phyloP scores from a whole-genome alignment of 2,888 invertebrate species.

The Bibio marci region DNA sequence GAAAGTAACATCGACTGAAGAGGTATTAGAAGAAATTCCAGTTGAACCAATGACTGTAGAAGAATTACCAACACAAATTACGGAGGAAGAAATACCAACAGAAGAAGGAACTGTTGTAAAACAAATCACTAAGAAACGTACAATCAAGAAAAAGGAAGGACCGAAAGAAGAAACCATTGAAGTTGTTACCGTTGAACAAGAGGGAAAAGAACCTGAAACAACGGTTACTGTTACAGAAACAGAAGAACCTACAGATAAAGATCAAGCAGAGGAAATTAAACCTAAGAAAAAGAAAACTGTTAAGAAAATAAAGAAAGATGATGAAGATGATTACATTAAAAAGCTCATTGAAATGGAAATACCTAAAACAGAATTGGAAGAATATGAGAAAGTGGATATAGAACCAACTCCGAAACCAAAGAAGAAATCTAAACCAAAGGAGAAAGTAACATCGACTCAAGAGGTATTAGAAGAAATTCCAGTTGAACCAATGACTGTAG shows the following conservation, averaged over 20 bases:
- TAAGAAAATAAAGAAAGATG: constrained; percentile 14
- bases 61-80: too few relatives aligned
- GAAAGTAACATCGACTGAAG: too few relatives aligned
- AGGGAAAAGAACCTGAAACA: constrained; percentile 19
- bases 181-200: not conserved
- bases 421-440: not conserved
- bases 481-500: too few relatives aligned
- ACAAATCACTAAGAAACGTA: too few relatives aligned
- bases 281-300: constrained; percentile 4
- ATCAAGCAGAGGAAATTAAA: not conserved
- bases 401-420: not conserved
- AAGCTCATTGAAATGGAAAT: constrained; percentile 24
- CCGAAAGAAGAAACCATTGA: not conserved
- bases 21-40: too few relatives aligned
- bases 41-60: too few relatives aligned
- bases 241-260: constrained; percentile 9
- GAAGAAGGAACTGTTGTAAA: too few relatives aligned
- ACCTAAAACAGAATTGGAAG: constrained; percentile 11
- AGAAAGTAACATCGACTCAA: too few relatives aligned
- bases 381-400: constrained; percentile 5
- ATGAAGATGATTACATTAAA: constrained; percentile 19
- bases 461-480: too few relatives aligned
- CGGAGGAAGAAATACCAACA: too few relatives aligned
- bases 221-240: constrained; percentile 18
- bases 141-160: too few relatives aligned